phyloP scores from a whole-genome alignment of 2,113 vertebrate genomes.

The Megalops atlanticus region DNA sequence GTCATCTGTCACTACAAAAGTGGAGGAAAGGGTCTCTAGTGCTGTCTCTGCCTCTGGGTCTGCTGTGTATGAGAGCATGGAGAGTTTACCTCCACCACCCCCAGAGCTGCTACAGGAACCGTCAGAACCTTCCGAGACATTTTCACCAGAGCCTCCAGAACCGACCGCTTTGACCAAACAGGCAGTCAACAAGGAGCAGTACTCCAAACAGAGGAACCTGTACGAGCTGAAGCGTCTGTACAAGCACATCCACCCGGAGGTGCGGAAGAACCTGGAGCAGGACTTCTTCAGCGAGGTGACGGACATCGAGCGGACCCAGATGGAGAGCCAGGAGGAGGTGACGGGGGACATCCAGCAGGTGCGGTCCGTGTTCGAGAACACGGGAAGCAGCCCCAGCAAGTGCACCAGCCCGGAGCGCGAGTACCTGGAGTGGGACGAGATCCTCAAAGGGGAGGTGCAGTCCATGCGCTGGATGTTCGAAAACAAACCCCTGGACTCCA shows the following conservation, averaged over 20 bases:
- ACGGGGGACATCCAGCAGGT: conserved; percentile 74
- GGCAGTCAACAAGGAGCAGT: conserved; percentile 67
- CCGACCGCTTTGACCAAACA: conserved; percentile 53
- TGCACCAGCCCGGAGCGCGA: conserved; percentile 75
- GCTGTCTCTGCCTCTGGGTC: conserved; percentile 51
- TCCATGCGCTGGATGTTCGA: conserved; percentile 84
- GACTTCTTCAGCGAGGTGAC: conserved; percentile 76
- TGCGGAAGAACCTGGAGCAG: conserved; percentile 80
- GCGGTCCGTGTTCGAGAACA: conserved; percentile 79
- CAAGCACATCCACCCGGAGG: conserved; percentile 80
- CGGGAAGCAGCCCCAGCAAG: conserved; percentile 62
- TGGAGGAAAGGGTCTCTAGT: conserved; percentile 47
- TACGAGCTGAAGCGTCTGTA: conserved; percentile 81
- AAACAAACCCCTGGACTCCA: conserved; percentile 78
- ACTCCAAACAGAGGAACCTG: conserved; percentile 79
- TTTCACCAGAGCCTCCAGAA: conserved; percentile 64
- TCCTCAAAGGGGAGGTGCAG: conserved; percentile 81
- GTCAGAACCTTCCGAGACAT: conserved; percentile 59
- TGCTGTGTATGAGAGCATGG: conserved; percentile 53
- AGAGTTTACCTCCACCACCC: conserved; percentile 69
- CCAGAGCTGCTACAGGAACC: conserved; percentile 62
- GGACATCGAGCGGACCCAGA: conserved; percentile 60
- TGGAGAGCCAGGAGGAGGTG: conserved; percentile 55
- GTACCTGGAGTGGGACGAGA: conserved; percentile 80
- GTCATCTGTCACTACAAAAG: conserved; percentile 51